phyloP scores from a whole-genome alignment of 2,888 invertebrate species.

The Corythucha ciliata region DNA sequence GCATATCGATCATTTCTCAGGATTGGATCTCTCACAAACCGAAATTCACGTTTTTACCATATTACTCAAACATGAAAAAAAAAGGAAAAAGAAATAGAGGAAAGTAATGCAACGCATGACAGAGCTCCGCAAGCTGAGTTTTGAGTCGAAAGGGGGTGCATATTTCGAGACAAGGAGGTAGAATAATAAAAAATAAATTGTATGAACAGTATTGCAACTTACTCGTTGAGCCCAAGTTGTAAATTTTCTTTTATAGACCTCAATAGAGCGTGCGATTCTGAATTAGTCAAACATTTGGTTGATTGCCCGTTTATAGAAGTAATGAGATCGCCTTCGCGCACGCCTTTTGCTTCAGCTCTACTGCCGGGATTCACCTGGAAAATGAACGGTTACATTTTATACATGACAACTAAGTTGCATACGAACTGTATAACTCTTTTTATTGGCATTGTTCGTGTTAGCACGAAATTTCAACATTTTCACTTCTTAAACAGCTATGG shows the following conservation, averaged over 20 bases:
- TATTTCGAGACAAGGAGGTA: no score
- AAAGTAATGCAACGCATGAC: no score
- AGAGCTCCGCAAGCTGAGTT: no score
- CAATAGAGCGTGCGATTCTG: slow-evolving; percentile 63
- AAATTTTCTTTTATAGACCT: slow-evolving; percentile 59
- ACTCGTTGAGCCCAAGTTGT: slow-evolving; percentile 62
- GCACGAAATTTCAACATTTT: slow-evolving; percentile 25
- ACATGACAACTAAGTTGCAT: background rate
- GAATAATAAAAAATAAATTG: no score
- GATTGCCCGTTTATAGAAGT: slow-evolving; percentile 65
- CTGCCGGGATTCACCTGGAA: slow-evolving; percentile 79
- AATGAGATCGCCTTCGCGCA: slow-evolving; percentile 72
- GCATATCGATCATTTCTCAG: no score
- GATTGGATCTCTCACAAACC: no score
- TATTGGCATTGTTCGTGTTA: slow-evolving; percentile 7
- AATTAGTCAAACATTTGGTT: slow-evolving; percentile 57
- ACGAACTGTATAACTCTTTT: slow-evolving; percentile 5
- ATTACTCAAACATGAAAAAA: no score
- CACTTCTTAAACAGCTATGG: background rate
- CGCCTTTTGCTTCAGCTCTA: slow-evolving; percentile 69
- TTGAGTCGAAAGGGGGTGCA: no score
- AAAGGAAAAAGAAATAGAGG: no score
- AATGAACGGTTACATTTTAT: slow-evolving; percentile 20
- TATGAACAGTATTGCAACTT: no score
- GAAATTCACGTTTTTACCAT: no score